Evolutionary conservation across 2,888 invertebrate genomes (phyloP).

Genomic region (Ligdia adustata): DNA sequence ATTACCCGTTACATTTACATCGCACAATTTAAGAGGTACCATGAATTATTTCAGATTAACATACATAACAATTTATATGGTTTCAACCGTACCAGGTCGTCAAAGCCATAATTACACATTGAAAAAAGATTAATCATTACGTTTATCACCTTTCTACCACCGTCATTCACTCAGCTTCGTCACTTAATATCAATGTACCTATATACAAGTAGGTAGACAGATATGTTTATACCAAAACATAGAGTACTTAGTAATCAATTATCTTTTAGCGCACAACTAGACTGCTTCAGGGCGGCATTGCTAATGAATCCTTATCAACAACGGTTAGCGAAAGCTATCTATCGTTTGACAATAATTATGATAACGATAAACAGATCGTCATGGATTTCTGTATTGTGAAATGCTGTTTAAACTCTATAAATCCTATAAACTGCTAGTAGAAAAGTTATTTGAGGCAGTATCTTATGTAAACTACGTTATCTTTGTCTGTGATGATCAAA

Average conservation of each 20-base stretch:
- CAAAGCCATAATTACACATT: too few relatives aligned
- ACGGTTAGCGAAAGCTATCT: background rate
- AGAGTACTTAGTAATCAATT: conserved; percentile 3
- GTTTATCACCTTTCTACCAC: conserved; percentile 18
- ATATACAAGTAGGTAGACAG: background rate
- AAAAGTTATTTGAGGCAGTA: too few relatives aligned
- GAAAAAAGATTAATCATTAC: too few relatives aligned
- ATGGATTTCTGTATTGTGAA: background rate
- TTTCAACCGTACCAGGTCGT: too few relatives aligned
- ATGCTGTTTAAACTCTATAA: too few relatives aligned
- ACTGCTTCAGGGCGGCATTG: conserved; percentile 19
- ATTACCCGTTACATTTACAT: too few relatives aligned
- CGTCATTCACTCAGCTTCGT: conserved; percentile 11
- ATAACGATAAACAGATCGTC: conserved; percentile 3
- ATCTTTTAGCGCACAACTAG: conserved; percentile 12
- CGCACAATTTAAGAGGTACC: too few relatives aligned
- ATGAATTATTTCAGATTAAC: too few relatives aligned
- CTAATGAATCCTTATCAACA: conserved; percentile 17
- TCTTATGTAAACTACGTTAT: too few relatives aligned
- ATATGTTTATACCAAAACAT: conserved; percentile 5
- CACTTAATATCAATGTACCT: background rate
- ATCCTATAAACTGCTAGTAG: too few relatives aligned
- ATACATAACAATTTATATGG: too few relatives aligned
- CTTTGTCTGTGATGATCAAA: too few relatives aligned
- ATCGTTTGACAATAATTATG: conserved; percentile 2